Evolutionary conservation across 2,797 vertebrate genomes (phyloP), one percentile per base, ranked within the genome.

Genomic region (Halcyon smyrnensis): DNA sequence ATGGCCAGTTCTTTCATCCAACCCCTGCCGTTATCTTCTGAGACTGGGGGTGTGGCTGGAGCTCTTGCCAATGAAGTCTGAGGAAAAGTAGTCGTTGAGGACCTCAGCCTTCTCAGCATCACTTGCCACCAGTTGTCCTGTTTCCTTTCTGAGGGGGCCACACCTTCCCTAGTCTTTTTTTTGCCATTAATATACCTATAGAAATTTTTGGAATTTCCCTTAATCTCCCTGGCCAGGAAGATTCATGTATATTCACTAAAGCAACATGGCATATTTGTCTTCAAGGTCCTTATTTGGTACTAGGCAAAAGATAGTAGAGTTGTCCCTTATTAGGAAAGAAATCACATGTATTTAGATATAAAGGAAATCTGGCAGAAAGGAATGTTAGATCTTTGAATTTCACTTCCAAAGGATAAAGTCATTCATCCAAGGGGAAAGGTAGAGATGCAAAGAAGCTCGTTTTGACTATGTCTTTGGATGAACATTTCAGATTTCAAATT

Each of bases 401-500:
- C 32, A 46, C 14, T 87, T 84, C 63, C 48, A 77, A 85, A 65
- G 20, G 25, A 87, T 69, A 34, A 76, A 93, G 13, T 16, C 0
- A 0, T 59, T 77, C 30, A 62, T 76, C 71, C 16, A 1, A 13
- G 23, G 50, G 27, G 9, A 85, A 53, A 84, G 30, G n/a, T 70
- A 54, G 39, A 54, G 45, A 82, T 57, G 32, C 0, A 0, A 93
- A 75, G 90, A 73, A 86, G 48, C 30, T 87, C 59, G 45, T 89
- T 4, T 46, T 89, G 45, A 15, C 23, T 30, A 87, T 53, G 57
- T 89, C 63, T 87, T 45, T 71, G 41, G 59, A 91, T 63, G 60
- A 76, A 90, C 6, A 48, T 90, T 13, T 77, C 71, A 34, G 32
- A 34, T 84, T 96, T 95, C 87, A 84, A 91, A 88, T 95, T 80